Base-by-base conservation (phyloP, 2,113 vertebrate genomes). In the Perca flavescens region DNA sequence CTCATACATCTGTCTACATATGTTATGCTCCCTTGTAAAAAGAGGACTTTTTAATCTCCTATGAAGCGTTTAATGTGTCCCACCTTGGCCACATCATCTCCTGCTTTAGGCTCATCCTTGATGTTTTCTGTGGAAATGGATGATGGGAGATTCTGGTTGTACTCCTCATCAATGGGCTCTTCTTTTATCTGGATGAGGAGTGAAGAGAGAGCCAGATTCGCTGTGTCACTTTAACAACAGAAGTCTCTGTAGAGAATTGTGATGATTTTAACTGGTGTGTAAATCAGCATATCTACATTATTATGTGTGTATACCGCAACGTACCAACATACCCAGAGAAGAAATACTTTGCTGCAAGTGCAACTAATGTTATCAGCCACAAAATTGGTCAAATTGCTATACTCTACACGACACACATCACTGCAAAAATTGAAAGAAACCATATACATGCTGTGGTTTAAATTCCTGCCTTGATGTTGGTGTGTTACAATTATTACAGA, bases 121-220 rank as follows among this genome's bases (percentile, higher is more conserved):
- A 97, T 96, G 92, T 94, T 89, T 83, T 93, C 91, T 9, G 96
- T 89, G 82, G 93, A 92, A 66, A 94, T 88, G 77, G 95, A 95
- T 86, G 94, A 92, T 77, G 93, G 89, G 86, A 96, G 88, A 84
- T 92, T 95, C 92, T 94, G 96, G 86, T 94, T 95, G 94, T 96
- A 97, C 87, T 95, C 97, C 84, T 97, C 97, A 91, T 98, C 97
- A 73, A 96, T 91, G 85, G 96, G 97, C 93, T 98, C 97, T 82
- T 97, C 95, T 95, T 98, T 98, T 90, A 98, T 96, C 95, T 97
- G 94, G 91, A 96, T 88, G 80, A 93, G 88, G 87, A 94, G 77
- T 85, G 92, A 87, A 79, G 93, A 91, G 13, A 65, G 5, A 74
- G 11, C 94, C 89, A 87, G 95, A 94, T 93, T 95, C 94, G 91